These are phyloP conservation scores for Orchestia grillus DNA, from an alignment of 1,140 invertebrate species.

Conservation along the genomic window DNA sequence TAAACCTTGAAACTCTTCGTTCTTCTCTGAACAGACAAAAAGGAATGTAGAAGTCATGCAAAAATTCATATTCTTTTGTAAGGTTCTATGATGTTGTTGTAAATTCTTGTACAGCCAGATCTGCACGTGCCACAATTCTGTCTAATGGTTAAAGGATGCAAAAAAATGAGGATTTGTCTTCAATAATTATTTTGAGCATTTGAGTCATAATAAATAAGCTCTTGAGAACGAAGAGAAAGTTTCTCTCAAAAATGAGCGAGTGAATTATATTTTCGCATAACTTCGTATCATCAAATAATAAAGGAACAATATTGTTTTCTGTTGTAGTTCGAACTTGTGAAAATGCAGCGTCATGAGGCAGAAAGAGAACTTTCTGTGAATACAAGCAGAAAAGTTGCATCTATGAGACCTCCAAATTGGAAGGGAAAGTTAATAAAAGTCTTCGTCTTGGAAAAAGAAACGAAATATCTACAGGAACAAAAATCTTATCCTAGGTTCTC, in stretches of 20 bases:
- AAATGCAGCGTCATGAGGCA: not conserved
- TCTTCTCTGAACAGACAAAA: no score
- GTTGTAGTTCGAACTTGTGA: not conserved
- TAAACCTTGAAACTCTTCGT: no score
- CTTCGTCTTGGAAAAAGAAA: not conserved
- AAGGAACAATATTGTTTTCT: not conserved
- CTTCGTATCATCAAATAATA: not conserved
- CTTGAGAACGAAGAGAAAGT: not conserved
- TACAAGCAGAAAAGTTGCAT: not conserved
- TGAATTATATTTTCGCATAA: not conserved
- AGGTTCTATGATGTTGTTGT: no score
- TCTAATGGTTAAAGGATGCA: no score
- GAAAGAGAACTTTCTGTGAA: not conserved
- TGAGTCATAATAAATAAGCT: not conserved
- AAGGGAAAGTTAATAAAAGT: constrained; percentile 10
- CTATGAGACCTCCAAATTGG: not conserved
- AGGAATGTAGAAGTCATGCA: no score
- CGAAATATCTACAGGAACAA: not conserved
- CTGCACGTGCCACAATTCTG: no score
- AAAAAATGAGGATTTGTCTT: no score
- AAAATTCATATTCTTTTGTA: no score
- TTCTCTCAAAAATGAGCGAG: not conserved
- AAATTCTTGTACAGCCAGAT: no score
- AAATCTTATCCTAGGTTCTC: not conserved
- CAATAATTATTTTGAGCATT: not conserved